These are phyloP conservation scores for Heloderma charlesbogerti DNA, from an alignment of 2,113 vertebrate species.

Conservation along the genomic window DNA sequence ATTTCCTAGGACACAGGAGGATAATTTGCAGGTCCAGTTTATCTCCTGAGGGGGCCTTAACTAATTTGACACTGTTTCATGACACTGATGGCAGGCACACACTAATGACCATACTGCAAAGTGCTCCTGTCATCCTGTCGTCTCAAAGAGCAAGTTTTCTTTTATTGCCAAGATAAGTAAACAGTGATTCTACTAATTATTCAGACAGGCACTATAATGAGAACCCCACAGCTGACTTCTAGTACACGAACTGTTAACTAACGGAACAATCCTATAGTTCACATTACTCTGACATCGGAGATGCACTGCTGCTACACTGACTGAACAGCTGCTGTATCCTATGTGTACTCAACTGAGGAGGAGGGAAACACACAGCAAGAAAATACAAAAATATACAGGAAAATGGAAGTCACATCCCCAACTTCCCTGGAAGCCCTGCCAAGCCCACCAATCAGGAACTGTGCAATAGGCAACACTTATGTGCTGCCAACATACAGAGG, in stretches of 20 bases:
- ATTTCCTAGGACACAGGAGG: slow-evolving; percentile 71
- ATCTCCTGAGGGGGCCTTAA: slow-evolving; percentile 73
- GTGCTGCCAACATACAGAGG: not conserved
- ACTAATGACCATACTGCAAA: slow-evolving; percentile 74
- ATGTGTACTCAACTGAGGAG: not conserved
- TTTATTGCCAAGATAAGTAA: slow-evolving; percentile 61
- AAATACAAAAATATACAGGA: not conserved
- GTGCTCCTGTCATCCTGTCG: slow-evolving; percentile 78
- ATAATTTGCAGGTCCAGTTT: slow-evolving; percentile 78
- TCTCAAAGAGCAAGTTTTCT: slow-evolving; percentile 64
- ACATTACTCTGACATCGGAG: not conserved
- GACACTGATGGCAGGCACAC: slow-evolving; percentile 73
- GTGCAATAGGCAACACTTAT: not conserved
- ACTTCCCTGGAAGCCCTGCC: not conserved
- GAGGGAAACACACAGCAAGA: not conserved
- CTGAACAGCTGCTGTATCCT: not conserved
- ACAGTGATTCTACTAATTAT: slow-evolving; percentile 77
- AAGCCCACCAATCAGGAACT: not conserved
- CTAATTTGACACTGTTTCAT: slow-evolving; percentile 78
- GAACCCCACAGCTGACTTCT: slow-evolving; percentile 73
- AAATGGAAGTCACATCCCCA: not conserved
- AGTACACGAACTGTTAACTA: slow-evolving; percentile 63
- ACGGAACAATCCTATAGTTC: slow-evolving; percentile 31
- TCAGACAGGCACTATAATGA: slow-evolving; percentile 78
- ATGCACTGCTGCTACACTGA: not conserved